Conservation (phyloP, 2,113 vertebrate genomes). For the Mobula hypostoma region DNA sequence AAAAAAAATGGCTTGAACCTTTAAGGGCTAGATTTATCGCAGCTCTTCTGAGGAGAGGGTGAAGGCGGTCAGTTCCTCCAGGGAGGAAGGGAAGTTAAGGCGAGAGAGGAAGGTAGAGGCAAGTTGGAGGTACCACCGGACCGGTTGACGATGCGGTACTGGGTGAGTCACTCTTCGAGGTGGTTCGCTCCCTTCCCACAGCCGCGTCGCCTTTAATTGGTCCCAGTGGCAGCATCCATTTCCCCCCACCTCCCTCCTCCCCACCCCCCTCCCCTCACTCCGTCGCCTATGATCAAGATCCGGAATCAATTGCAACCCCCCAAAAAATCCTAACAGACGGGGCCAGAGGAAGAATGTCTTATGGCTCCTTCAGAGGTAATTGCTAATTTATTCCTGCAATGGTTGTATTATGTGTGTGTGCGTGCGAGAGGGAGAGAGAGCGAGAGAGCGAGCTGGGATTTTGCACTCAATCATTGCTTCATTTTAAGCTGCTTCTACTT, state of each 20-base stretch:
- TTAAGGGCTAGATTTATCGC: neutral
- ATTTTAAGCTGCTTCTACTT: too few species aligned
- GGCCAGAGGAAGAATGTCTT: slow-evolving; percentile 19
- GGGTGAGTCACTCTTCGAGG: slow-evolving; percentile 26
- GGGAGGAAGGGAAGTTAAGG: neutral
- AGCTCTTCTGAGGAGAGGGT: neutral
- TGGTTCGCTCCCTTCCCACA: neutral
- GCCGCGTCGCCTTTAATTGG: neutral
- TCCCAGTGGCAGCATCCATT: neutral
- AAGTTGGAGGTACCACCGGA: too few species aligned
- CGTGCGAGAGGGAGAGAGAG: neutral
- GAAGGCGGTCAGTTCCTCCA: neutral
- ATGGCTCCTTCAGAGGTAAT: slow-evolving; percentile 24
- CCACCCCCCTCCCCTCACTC: too few species aligned
- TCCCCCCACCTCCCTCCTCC: too few species aligned
- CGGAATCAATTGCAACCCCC: slow-evolving; percentile 14
- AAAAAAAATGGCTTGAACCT: neutral
- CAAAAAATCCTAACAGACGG: neutral
- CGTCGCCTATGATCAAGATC: slow-evolving; percentile 3
- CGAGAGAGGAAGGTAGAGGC: neutral
- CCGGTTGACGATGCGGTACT: slow-evolving; percentile 10
- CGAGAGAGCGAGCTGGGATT: neutral
- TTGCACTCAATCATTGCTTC: too few species aligned
- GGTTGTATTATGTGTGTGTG: neutral
- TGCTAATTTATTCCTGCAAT: neutral